Conservation (phyloP, 2,888 invertebrate genomes). For the Nowickia ferox region DNA sequence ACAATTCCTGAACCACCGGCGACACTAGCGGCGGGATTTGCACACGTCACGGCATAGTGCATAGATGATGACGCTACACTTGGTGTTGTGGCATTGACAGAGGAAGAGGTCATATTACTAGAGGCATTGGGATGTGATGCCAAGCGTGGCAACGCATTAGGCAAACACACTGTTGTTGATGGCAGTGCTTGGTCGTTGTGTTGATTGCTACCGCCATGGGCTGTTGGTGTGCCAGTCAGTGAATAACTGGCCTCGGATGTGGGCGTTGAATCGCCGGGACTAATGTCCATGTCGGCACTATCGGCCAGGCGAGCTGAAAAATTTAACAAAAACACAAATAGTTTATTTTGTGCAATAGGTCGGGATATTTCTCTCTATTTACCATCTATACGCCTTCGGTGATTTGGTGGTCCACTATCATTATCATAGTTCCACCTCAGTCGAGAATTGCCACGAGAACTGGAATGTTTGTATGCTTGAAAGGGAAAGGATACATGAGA, state of each 20-base stretch:
- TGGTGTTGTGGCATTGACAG: slow-evolving; percentile 69
- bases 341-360: background rate
- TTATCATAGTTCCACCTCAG: slow-evolving; percentile 83
- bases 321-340: background rate
- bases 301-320: slow-evolving; percentile 82
- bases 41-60: slow-evolving; percentile 76
- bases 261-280: slow-evolving; percentile 94
- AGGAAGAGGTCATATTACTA: slow-evolving; percentile 74
- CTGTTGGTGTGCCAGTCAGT: slow-evolving; percentile 82
- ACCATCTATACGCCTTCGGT: slow-evolving; percentile 83
- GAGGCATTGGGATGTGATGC: slow-evolving; percentile 82
- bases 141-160: slow-evolving; percentile 85
- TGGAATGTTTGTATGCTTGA: slow-evolving; percentile 90
- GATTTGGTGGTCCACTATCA: slow-evolving; percentile 81
- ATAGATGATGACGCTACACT: slow-evolving; percentile 75
- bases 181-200: slow-evolving; percentile 76
- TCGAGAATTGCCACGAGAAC: slow-evolving; percentile 85
- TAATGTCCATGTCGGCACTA: slow-evolving; percentile 96
- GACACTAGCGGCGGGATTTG: slow-evolving; percentile 62
- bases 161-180: slow-evolving; percentile 80
- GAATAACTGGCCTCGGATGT: slow-evolving; percentile 91
- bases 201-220: slow-evolving; percentile 76
- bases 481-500: background rate
- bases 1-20: slow-evolving; percentile 73
- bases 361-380: background rate